Percentiles rank a stretch among this genome's conserved stretches.
Evolutionary conservation across 2,797 vertebrate species (phyloP).

Genomic region (Pitangus sulphuratus): DNA sequence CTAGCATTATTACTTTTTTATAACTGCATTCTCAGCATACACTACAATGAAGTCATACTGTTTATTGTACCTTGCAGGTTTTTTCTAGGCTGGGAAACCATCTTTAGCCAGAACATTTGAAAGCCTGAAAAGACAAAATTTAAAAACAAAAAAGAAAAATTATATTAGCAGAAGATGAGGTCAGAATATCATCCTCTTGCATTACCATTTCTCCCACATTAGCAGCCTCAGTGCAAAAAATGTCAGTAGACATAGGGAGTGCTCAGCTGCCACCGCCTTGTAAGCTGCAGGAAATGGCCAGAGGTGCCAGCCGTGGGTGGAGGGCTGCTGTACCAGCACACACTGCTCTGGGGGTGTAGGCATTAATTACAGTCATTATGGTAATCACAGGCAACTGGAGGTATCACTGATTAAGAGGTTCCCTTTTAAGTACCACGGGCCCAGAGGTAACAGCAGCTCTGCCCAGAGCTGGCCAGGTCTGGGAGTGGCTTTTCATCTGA

Average conservation of each 20-base stretch:
- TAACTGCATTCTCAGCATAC: neutral
- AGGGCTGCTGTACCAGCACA: neutral
- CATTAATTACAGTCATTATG: constrained; percentile 9
- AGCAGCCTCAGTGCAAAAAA: neutral
- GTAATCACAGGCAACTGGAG: neutral
- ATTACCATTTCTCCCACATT: neutral
- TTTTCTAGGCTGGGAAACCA: neutral
- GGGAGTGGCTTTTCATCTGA: neutral
- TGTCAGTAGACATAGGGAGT: neutral
- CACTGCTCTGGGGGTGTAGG: neutral
- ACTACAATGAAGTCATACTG: neutral
- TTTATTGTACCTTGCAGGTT: neutral
- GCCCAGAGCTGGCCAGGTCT: neutral
- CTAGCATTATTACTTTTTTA: neutral
- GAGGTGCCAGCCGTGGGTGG: neutral
- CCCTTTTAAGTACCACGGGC: neutral
- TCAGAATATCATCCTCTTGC: neutral
- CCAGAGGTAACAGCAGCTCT: neutral
- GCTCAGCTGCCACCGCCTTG: accelerated
- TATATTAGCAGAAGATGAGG: neutral
- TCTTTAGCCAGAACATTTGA: neutral
- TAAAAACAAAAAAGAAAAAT: neutral
- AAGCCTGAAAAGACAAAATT: neutral
- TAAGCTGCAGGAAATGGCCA: neutral
- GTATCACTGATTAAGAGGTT: neutral